Base-by-base conservation (phyloP, 2,888 invertebrate genomes). In the Caenorhabditis plicata region DNA sequence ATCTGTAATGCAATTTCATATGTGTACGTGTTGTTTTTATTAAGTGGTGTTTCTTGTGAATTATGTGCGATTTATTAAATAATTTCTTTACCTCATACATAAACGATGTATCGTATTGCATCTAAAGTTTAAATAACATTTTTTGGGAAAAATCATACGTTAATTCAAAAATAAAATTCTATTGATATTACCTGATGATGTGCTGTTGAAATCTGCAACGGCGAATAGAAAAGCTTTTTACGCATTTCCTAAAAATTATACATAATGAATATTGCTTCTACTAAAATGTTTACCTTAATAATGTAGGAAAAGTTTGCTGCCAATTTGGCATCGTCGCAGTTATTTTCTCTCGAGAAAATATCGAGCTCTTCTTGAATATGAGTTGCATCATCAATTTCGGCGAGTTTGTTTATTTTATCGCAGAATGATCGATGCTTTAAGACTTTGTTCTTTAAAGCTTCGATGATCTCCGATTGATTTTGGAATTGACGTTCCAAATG, bases 401-500 rank as follows among this genome's bases (percentile, higher is more conserved):
- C 40, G 42, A 68, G 29, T 33, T 64, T 68, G 31, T 52, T 58
- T 33, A 68, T 43, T 29, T 50, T 50, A 15, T 61, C 54, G 44
- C 54, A 54, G 46, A 61, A 61, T 17, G 49, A 49, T 35, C 60
- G 45, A 35, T 60, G 49, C 39, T 60, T 41, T 15, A 58, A 27
- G 4, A 78, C 49, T 29, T 68, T 70, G 40, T 74, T 67, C 51
- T 78, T 78, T 36, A 78, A 52, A 2, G 67, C 66, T 26, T 72
- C 66, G 50, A 78, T 75, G 22, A 78, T 73, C 36, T 74, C 74
- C 35, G 74, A 75, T 47, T 78, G 78, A 5, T 74, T 52, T 50
- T 61, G 60, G 60, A 70, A 70, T 45, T 73, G 72, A 9, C 64
- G 42, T 44, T 73, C 70, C 39, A 73, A 35, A 20, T 73, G 70